phyloP scores from a whole-genome alignment of 2,797 vertebrate genomes.

The Streptopelia turtur region DNA sequence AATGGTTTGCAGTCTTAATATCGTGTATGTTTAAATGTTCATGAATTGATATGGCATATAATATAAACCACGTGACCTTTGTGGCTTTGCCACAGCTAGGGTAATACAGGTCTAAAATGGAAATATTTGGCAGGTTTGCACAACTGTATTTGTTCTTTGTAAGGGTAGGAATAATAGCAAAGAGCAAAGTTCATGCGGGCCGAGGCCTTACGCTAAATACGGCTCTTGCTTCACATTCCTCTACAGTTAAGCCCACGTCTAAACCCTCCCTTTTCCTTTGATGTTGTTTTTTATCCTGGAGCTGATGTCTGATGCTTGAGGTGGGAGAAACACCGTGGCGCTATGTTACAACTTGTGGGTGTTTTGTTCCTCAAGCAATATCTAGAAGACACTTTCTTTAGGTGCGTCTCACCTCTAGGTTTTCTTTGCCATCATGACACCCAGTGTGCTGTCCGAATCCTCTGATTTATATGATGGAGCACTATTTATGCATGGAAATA shows the following conservation, averaged over 20 bases:
- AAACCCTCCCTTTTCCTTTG: neutral
- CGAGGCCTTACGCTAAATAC: neutral
- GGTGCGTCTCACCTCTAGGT: neutral
- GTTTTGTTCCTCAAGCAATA: neutral
- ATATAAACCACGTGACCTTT: neutral
- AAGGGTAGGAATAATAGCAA: neutral
- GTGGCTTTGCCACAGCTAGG: neutral
- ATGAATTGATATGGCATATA: neutral
- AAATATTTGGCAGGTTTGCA: neutral
- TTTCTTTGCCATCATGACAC: neutral
- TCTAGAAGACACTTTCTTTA: neutral
- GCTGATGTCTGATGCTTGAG: neutral
- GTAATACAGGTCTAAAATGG: neutral
- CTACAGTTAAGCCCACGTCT: neutral
- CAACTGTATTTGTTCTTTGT: neutral
- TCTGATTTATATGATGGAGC: neutral
- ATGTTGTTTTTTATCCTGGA: neutral
- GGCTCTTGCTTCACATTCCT: neutral
- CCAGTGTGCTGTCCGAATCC: neutral
- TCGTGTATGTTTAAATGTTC: neutral
- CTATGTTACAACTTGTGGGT: neutral
- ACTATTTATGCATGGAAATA: neutral
- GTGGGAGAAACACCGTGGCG: neutral
- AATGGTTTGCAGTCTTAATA: neutral
- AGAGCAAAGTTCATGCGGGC: neutral